These are phyloP conservation scores for Hylomyscus alleni DNA, from an alignment of 2,797 vertebrate species.

Conservation along the genomic window DNA sequence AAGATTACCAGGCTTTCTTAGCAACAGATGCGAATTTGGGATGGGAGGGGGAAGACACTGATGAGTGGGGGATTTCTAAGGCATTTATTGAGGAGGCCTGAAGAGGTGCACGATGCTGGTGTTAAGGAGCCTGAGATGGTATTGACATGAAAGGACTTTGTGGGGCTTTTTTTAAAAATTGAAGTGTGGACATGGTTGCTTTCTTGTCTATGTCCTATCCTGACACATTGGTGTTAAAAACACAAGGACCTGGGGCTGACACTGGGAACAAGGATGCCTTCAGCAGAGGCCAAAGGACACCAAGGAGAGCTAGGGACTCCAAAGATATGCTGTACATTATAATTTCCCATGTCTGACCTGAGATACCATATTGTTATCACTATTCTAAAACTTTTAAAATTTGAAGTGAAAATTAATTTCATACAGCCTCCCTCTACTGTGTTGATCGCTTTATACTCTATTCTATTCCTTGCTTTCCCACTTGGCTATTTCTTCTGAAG, in stretches of 20 bases:
- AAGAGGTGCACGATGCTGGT: not conserved
- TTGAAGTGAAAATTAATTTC: slow-evolving; percentile 19
- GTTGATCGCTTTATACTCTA: not conserved
- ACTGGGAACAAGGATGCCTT: not conserved
- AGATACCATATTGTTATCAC: not conserved
- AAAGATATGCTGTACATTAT: not conserved
- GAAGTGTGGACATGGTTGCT: not conserved
- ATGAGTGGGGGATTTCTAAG: not conserved
- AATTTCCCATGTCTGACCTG: not conserved
- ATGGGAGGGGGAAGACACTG: not conserved
- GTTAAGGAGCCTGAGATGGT: not conserved
- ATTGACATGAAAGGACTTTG: not conserved
- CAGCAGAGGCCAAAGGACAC: not conserved
- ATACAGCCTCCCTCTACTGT: not conserved
- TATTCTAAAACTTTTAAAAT: not conserved
- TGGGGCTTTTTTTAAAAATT: not conserved
- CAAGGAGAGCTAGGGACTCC: not conserved
- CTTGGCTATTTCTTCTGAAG: not conserved
- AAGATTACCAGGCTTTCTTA: not conserved
- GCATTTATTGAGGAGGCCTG: not conserved
- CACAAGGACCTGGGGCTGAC: not conserved
- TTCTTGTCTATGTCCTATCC: not conserved
- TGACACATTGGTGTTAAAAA: not conserved
- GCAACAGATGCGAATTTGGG: not conserved
- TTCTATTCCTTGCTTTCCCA: not conserved